phyloP scores from a whole-genome alignment of 1,140 invertebrate genomes.

The Caenorhabditis tropicalis region DNA sequence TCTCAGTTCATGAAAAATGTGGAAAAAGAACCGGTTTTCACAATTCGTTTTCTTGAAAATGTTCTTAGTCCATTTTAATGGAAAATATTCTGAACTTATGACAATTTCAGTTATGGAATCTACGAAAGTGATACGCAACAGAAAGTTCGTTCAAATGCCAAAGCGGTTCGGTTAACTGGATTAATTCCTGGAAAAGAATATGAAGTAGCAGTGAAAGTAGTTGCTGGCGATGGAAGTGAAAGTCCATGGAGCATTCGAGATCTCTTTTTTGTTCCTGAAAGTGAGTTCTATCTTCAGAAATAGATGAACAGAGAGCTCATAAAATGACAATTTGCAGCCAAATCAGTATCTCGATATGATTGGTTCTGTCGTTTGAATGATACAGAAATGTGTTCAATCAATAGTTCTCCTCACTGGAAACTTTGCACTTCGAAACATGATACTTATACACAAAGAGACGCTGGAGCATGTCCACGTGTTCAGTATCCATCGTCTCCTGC shows the following conservation, averaged over 20 bases:
- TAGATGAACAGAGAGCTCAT: neutral
- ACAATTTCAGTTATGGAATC: conserved; percentile 50
- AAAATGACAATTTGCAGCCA: neutral
- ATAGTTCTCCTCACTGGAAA: conserved; percentile 27
- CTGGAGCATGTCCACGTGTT: conserved; percentile 13
- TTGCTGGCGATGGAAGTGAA: conserved; percentile 56
- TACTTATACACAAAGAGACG: conserved; percentile 25
- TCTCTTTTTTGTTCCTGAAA: conserved; percentile 48
- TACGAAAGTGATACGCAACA: conserved; percentile 51
- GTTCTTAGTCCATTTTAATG: no score
- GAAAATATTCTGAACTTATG: no score
- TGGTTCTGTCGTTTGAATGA: conserved; percentile 33
- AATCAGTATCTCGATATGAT: neutral
- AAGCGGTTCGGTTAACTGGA: conserved; percentile 46
- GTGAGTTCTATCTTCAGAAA: conserved; percentile 10
- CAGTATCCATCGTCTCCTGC: conserved; percentile 30
- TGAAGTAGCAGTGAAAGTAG: conserved; percentile 57
- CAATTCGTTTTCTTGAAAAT: no score
- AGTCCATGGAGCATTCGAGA: conserved; percentile 60
- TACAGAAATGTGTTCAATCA: conserved; percentile 28
- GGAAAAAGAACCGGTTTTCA: no score
- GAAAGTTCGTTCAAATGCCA: conserved; percentile 53
- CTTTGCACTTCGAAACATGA: neutral
- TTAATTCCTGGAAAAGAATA: conserved; percentile 54
- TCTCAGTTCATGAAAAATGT: no score